Conservation (phyloP, 2,113 vertebrate genomes). For the Aphelocoma coerulescens region DNA sequence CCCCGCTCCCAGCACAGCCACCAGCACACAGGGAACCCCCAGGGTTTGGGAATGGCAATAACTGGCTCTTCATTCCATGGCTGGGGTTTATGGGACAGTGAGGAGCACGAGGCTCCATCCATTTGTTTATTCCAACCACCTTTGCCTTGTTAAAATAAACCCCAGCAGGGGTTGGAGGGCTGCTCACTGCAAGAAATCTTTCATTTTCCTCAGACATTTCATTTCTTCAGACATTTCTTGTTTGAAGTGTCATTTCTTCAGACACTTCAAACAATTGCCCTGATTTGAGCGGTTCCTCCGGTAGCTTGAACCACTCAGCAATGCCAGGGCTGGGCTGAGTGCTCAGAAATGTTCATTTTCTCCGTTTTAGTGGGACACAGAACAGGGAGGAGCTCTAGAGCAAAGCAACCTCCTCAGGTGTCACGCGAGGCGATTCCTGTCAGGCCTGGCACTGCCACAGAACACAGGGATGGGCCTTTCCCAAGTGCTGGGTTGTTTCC, state of each 20-base stretch:
- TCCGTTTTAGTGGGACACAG: background rate
- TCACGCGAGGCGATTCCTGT: background rate
- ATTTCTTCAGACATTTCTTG: too few relatives aligned
- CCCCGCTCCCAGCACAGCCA: background rate
- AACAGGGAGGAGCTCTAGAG: too few relatives aligned
- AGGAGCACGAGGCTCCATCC: background rate
- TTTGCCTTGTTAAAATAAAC: background rate
- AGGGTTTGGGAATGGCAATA: background rate
- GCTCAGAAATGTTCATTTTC: background rate
- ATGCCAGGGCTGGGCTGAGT: background rate
- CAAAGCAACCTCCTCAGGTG: fast-evolving
- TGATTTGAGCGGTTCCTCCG: background rate
- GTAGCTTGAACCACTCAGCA: background rate
- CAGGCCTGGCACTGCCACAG: fast-evolving
- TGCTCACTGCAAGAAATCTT: background rate
- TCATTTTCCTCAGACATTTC: background rate
- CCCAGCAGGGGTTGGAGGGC: background rate
- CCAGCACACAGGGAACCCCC: background rate
- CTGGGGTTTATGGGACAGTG: background rate
- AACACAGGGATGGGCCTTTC: background rate
- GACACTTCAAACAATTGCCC: background rate
- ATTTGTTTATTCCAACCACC: background rate
- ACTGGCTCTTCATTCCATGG: background rate
- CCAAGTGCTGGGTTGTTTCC: background rate
- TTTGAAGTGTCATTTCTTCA: background rate